Evolutionary conservation across 1,140 invertebrate species (phyloP).

Genomic region (Dufourea novaeangliae): DNA sequence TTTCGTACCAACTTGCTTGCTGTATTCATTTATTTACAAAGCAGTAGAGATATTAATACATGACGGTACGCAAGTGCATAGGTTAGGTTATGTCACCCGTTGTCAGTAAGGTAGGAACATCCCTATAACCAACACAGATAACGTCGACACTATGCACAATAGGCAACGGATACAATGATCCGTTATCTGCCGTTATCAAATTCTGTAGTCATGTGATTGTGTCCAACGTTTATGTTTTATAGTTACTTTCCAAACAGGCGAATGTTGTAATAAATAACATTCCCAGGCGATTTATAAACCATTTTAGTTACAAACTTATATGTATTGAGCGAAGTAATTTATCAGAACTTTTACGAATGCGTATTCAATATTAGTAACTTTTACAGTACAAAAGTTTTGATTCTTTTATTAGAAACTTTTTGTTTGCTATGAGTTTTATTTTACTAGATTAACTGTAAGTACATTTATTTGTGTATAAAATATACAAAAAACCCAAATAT

Average conservation of each 20-base stretch:
- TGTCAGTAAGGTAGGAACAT: slow-evolving; percentile 33
- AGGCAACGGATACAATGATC: slow-evolving; percentile 1
- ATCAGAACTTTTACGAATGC: no score
- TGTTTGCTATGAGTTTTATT: no score
- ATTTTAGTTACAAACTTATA: no score
- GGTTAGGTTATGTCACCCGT: slow-evolving; percentile 49
- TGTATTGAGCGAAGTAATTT: no score
- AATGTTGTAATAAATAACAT: not conserved
- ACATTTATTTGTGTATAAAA: no score
- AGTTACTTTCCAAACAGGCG: not conserved
- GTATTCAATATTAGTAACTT: no score
- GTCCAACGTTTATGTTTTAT: slow-evolving; percentile 5
- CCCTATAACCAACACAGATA: not conserved
- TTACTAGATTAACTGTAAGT: no score
- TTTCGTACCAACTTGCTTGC: slow-evolving; percentile 67
- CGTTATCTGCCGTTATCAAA: slow-evolving; percentile 12
- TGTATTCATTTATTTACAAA: slow-evolving; percentile 71
- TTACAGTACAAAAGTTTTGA: no score
- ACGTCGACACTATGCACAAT: not conserved
- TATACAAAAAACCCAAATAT: no score
- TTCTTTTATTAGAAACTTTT: no score
- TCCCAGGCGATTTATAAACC: not conserved
- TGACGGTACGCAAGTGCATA: slow-evolving; percentile 33
- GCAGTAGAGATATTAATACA: slow-evolving; percentile 39
- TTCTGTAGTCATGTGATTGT: not conserved